Base-by-base conservation (phyloP, 2,888 invertebrate species). In the Nephrotoma appendiculata region DNA sequence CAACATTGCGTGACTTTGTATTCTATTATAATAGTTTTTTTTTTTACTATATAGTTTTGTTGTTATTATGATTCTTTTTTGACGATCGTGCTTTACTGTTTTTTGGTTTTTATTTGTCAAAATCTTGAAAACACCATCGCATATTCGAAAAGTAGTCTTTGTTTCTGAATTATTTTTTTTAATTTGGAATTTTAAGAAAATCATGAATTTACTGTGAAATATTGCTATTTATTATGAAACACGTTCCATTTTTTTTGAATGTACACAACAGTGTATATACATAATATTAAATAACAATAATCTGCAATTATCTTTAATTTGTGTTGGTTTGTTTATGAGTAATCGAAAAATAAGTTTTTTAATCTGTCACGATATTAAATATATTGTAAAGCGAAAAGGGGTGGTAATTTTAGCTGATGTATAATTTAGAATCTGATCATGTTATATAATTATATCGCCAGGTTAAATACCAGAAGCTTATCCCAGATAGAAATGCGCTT, bases 1-100 rank as follows among this genome's bases (percentile, higher is more conserved):
- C 84, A 84, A 84, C 84, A 84, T 84, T 84, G 84, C 84, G 84
- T 84, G 84, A 84, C 84, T 84, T 84, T 84, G 41, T 41, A 84
- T 84, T 84, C 84, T 84, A 43, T 84, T 71, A 71, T 71, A 57
- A 31, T 31, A 48, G 48, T 83, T 83, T 83, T 83, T 83, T 71
- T 83, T 48, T 48, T 83, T 83, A 41, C 19, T 41, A 83, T 83
- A 9, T 41, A 11, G 83, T 84, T 84, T 84, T 84, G 84, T 42
- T 84, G 41, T 84, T 84, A 71, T 71, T 71, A 71, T 71, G 71
- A 71, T 71, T 71, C 71, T 71, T 71, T 71, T 71, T 71, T 42
- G 41, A 84, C 43, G 84, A 84, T 84, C 84, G 84, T 84, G 84
- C 84, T 84, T 84, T 84, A 41, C 43, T 84, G 84, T 84, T 41